These are phyloP conservation scores for Drosophila sp. DNA, from an alignment of 1,140 invertebrate genomes.

Conservation along the genomic window DNA sequence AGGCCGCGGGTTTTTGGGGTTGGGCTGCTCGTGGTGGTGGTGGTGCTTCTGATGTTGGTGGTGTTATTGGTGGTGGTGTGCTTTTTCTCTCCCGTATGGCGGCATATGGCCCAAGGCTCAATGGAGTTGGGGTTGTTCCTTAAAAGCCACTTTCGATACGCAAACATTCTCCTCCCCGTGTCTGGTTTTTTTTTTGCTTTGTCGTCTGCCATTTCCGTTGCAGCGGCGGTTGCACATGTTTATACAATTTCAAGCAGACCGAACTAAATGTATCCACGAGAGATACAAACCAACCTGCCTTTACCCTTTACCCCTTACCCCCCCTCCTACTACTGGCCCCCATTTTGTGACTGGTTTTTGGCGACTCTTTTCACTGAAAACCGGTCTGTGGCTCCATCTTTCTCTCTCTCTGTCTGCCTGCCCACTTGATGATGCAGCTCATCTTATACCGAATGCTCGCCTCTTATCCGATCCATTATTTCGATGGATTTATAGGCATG, in stretches of 20 bases:
- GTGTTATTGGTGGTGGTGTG: conserved; percentile 4
- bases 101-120: conserved; percentile 38
- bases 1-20: conserved; percentile 45
- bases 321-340: conserved; percentile 17
- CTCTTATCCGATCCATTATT: conserved; percentile 77
- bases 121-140: conserved; percentile 33
- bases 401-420: too few species aligned
- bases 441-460: conserved; percentile 64
- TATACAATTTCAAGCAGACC: conserved; percentile 23
- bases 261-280: conserved; percentile 54
- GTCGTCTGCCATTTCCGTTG: conserved; percentile 41
- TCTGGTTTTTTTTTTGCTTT: conserved; percentile 22
- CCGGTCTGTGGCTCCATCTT: neutral
- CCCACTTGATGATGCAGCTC: conserved; percentile 39
- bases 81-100: conserved; percentile 15
- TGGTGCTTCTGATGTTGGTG: conserved; percentile 22
- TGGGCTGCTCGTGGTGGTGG: conserved; percentile 5
- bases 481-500: conserved; percentile 72
- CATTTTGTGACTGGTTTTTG: conserved; percentile 41
- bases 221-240: conserved; percentile 49
- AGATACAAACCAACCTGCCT: conserved; percentile 37
- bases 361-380: conserved; percentile 48
- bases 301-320: conserved; percentile 8
- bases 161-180: conserved; percentile 21
- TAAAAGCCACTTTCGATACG: conserved; percentile 64